Percentiles rank a stretch among this genome's conserved stretches.
phyloP scores from a whole-genome alignment of 2,888 invertebrate species.

The Tubulanus polymorphus region DNA sequence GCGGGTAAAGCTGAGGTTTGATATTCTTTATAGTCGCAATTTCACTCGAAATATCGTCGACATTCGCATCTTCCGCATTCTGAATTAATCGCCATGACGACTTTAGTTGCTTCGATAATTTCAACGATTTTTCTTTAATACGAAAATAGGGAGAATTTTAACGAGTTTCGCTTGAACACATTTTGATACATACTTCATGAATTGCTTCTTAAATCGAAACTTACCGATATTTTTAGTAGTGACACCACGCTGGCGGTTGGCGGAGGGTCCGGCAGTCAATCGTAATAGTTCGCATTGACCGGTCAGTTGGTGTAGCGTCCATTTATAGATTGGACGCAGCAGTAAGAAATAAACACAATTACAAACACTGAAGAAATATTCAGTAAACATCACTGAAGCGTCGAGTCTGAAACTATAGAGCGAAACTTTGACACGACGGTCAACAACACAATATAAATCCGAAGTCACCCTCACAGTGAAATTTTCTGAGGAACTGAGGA shows the following conservation, averaged over 20 bases:
- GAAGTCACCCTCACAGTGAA: no score
- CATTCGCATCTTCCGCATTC: not conserved
- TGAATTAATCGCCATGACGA: not conserved
- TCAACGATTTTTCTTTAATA: no score
- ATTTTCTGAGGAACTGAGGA: no score
- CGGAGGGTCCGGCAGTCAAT: conserved; percentile 89
- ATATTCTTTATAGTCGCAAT: conserved; percentile 75
- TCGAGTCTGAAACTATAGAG: no score
- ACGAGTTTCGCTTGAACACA: no score
- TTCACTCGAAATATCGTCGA: conserved; percentile 54
- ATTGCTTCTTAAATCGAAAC: no score
- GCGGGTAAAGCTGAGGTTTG: conserved; percentile 71
- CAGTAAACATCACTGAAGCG: no score
- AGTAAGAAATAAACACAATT: conserved; percentile 25
- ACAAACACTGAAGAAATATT: conserved; percentile 20
- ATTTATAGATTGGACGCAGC: conserved; percentile 77
- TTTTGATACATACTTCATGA: no score
- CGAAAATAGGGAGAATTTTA: no score
- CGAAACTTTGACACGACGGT: no score
- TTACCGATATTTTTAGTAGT: conserved; percentile 66
- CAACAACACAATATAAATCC: no score
- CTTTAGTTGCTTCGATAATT: no score
- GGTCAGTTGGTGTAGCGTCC: conserved; percentile 81
- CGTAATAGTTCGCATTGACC: conserved; percentile 87
- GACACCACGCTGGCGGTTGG: conserved; percentile 67